Conservation (phyloP, 2,113 vertebrate species). For the Corythornis vintsioides region DNA sequence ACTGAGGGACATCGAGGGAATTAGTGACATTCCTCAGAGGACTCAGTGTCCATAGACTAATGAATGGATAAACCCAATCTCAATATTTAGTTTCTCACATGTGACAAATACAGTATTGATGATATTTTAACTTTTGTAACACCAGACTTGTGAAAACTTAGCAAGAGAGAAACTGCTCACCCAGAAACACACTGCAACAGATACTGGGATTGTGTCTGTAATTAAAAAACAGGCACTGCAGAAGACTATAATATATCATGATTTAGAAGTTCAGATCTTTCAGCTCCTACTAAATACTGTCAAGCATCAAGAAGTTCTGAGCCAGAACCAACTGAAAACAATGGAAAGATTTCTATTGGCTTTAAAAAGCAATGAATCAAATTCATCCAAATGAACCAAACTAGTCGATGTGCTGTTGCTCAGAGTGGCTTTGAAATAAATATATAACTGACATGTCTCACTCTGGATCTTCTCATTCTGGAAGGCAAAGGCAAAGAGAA, state of each 20-base stretch:
- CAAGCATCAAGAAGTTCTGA: slow-evolving; percentile 33
- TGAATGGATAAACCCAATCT: slow-evolving; percentile 72
- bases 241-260: slow-evolving; percentile 20
- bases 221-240: slow-evolving; percentile 34
- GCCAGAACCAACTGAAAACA: slow-evolving; percentile 57
- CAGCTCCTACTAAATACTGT: slow-evolving; percentile 58
- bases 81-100: slow-evolving; percentile 64
- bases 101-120: slow-evolving; percentile 70
- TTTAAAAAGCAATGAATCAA: slow-evolving; percentile 52
- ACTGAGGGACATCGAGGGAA: slow-evolving; percentile 72
- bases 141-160: neutral
- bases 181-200: neutral
- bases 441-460: slow-evolving; percentile 14
- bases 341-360: slow-evolving; percentile 50
- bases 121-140: slow-evolving; percentile 71
- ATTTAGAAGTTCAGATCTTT: slow-evolving; percentile 63
- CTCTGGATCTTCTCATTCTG: neutral
- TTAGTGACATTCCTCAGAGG: slow-evolving; percentile 76
- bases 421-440: slow-evolving; percentile 25
- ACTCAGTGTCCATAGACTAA: slow-evolving; percentile 73
- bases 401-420: slow-evolving; percentile 2
- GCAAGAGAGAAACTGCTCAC: neutral
- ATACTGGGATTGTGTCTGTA: neutral
- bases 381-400: slow-evolving; percentile 35
- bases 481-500: neutral